Evolutionary conservation across 2,113 vertebrate genomes (phyloP).

Genomic region (Puma concolor): DNA sequence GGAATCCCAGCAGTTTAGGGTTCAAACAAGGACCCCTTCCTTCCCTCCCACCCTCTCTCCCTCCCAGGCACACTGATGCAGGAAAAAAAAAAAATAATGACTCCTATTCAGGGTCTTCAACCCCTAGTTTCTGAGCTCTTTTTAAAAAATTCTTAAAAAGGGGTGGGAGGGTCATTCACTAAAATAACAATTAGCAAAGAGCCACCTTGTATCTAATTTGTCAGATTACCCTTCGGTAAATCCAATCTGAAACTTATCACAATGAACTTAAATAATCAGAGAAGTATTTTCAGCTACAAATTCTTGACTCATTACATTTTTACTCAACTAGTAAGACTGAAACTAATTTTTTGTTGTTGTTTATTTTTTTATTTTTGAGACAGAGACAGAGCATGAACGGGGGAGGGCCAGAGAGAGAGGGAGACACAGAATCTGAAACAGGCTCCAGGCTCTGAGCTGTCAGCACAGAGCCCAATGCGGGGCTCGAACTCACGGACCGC

Average conservation of each 20-base stretch:
- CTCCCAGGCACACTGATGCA: not conserved
- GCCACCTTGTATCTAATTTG: not conserved
- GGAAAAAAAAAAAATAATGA: not conserved
- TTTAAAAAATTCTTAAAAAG: not conserved
- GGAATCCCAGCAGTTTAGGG: not conserved
- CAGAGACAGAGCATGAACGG: too few relatives aligned
- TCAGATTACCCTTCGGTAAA: constrained; percentile 22
- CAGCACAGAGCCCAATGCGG: too few relatives aligned
- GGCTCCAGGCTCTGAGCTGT: too few relatives aligned
- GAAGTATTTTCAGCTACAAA: not conserved
- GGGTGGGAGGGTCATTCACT: not conserved
- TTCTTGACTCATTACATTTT: not conserved
- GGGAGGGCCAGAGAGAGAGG: too few relatives aligned
- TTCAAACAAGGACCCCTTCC: not conserved
- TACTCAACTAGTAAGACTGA: not conserved
- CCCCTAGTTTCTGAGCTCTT: not conserved
- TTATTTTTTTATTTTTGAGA: too few relatives aligned
- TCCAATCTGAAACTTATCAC: not conserved
- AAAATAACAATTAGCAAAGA: constrained; percentile 8
- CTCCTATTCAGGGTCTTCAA: not conserved
- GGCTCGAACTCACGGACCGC: too few relatives aligned
- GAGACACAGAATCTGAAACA: too few relatives aligned
- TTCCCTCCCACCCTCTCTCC: not conserved
- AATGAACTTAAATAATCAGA: not conserved
- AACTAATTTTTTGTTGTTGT: not conserved